Base-by-base conservation (phyloP, 2,888 invertebrate species). In the Coelinius sp. region DNA sequence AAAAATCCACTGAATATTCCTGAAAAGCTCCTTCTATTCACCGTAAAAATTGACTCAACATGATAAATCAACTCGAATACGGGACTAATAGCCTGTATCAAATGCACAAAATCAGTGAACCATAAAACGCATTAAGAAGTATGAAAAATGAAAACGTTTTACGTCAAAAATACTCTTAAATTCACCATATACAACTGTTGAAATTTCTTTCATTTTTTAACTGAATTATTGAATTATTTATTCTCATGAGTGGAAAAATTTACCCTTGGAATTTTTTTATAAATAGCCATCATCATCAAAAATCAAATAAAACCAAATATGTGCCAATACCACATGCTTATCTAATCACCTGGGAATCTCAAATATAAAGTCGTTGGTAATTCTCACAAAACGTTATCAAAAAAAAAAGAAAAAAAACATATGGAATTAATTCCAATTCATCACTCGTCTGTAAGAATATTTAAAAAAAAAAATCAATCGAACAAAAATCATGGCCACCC, bases 161-260 rank as follows among this genome's bases (percentile, higher is more conserved):
- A 86, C 82, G 83, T 85, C 84, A 4, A 81, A 84, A 86, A 85
- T 81, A 86, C 84, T 86, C 85, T 85, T 83, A 76, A 79, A 79
- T 73, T 76, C 73, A 56, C 27, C 31, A 14, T 35, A 59, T 52
- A 31, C 66, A 41, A 22, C 64, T 63, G n/a, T 64, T 3, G 35
- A 62, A n/a, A 44, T 14, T n/a, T 44, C 12, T 14, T 14, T 5
- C 25, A 35, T 35, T 35, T 35, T 3, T 35, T 1, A 35, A 35
- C 6, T n/a, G n/a, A 35, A 35, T 10, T 35, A 38, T 10, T 10
- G 10, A 2, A 8, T 38, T 38, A 38, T 38, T n/a, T n/a, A n/a
- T n/a, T n/a, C n/a, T n/a, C n/a, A n/a, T n/a, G n/a, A n/a, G 20
- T 56, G 24, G 52, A 56, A 56, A 68, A 52, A 68, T 63, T 44